These are phyloP conservation scores for Apoderus coryli DNA, from an alignment of 2,888 invertebrate genomes.

Conservation along the genomic window DNA sequence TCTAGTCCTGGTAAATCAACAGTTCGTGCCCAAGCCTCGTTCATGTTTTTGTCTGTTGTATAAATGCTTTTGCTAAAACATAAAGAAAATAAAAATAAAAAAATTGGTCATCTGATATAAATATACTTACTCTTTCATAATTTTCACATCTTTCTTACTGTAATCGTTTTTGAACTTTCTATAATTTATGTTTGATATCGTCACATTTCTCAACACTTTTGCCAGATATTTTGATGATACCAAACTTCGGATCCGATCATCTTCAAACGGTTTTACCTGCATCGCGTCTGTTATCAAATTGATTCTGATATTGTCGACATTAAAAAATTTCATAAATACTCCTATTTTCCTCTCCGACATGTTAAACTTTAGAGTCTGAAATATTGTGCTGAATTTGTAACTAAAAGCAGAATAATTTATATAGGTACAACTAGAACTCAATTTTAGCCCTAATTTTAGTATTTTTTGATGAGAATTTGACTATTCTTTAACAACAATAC, in stretches of 20 bases:
- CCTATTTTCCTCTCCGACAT: constrained; percentile 58
- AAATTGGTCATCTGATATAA: too few relatives aligned
- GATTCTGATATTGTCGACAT: constrained; percentile 21
- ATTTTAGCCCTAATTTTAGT: too few relatives aligned
- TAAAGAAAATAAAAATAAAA: constrained; percentile 5
- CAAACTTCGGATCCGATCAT: too few relatives aligned
- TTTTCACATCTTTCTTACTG: constrained; percentile 14
- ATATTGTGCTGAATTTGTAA: constrained; percentile 59
- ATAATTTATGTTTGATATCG: constrained; percentile 18
- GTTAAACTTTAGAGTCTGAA: constrained; percentile 59
- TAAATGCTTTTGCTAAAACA: constrained; percentile 19
- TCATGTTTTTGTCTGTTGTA: constrained; percentile 22
- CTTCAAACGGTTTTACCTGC: constrained; percentile 17
- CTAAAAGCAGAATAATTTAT: too few relatives aligned
- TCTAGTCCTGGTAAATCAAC: constrained; percentile 70
- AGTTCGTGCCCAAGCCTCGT: constrained; percentile 57
- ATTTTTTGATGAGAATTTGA: too few relatives aligned
- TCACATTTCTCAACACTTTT: constrained; percentile 18
- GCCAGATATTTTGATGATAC: too few relatives aligned
- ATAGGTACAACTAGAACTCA: too few relatives aligned
- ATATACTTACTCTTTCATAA: constrained; percentile 19
- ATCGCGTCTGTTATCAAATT: constrained; percentile 18
- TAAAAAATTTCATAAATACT: constrained; percentile 46
- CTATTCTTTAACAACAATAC: too few relatives aligned
- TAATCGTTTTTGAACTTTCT: constrained; percentile 18